phyloP scores from a whole-genome alignment of 2,113 vertebrate genomes.

The Alosa alosa region DNA sequence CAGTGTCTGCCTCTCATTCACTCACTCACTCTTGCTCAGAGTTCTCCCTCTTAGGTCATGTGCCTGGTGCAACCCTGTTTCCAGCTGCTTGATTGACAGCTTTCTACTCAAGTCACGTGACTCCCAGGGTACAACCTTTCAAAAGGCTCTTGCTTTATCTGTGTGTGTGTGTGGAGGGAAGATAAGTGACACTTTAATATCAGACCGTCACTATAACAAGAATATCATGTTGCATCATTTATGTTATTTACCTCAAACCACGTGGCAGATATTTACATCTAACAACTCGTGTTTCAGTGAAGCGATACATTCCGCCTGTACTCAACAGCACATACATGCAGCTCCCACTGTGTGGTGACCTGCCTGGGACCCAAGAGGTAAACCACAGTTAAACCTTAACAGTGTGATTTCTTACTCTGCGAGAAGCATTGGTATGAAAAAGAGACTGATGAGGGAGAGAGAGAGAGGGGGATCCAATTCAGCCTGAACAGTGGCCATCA shows the following conservation, averaged over 20 bases:
- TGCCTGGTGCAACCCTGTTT: background rate
- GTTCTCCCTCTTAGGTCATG: background rate
- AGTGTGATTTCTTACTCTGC: background rate
- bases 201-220: background rate
- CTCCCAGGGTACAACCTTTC: background rate
- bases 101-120: background rate
- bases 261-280: background rate
- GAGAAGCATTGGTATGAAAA: background rate
- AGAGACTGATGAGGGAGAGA: background rate
- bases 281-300: background rate
- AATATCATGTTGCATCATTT: background rate
- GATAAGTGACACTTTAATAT: background rate
- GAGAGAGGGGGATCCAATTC: background rate
- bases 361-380: background rate
- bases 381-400: background rate
- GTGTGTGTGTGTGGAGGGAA: too few species aligned
- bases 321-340: background rate
- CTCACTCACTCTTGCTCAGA: background rate
- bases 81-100: background rate
- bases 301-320: background rate
- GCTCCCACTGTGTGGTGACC: background rate
- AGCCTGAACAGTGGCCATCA: background rate
- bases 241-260: background rate
- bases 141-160: background rate
- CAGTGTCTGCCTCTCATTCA: background rate